Evolutionary conservation across 1,140 invertebrate genomes (phyloP).

Genomic region (Bombus pyrosoma): DNA sequence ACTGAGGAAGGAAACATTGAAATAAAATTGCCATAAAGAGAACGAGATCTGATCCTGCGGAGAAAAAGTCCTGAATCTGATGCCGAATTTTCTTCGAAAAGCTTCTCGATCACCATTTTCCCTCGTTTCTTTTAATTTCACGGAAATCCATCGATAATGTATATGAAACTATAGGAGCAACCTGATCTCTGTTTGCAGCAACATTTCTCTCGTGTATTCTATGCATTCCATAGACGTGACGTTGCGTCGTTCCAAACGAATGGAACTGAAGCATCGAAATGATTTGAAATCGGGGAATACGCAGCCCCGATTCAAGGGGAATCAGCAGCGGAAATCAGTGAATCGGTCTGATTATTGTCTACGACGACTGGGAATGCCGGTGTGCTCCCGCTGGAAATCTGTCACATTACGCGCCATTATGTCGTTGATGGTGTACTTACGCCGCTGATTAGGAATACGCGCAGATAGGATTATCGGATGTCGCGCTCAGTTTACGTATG

Average conservation of each 20-base stretch:
- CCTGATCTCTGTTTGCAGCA: background rate
- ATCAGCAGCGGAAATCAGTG: slow-evolving; percentile 39
- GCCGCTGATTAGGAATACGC: slow-evolving; percentile 56
- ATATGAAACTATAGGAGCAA: background rate
- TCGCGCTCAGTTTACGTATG: slow-evolving; percentile 24
- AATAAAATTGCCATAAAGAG: background rate
- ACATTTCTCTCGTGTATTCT: background rate
- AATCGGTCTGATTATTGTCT: slow-evolving; percentile 47
- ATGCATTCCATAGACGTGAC: background rate
- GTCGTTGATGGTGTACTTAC: slow-evolving; percentile 59
- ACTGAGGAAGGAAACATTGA: background rate
- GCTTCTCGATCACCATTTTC: too few relatives aligned
- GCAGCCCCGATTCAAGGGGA: slow-evolving; percentile 1
- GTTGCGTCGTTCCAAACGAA: background rate
- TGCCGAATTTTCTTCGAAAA: background rate
- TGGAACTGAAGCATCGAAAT: background rate
- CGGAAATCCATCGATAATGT: background rate
- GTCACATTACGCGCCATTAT: slow-evolving; percentile 61
- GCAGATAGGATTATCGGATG: slow-evolving; percentile 46
- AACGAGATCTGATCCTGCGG: background rate
- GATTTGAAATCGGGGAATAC: background rate
- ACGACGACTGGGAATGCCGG: slow-evolving; percentile 17
- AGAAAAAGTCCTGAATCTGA: background rate
- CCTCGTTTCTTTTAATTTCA: background rate
- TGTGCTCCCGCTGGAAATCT: slow-evolving; percentile 47